Evolutionary conservation across 2,113 vertebrate genomes (phyloP).

Genomic region (Geococcyx californianus): DNA sequence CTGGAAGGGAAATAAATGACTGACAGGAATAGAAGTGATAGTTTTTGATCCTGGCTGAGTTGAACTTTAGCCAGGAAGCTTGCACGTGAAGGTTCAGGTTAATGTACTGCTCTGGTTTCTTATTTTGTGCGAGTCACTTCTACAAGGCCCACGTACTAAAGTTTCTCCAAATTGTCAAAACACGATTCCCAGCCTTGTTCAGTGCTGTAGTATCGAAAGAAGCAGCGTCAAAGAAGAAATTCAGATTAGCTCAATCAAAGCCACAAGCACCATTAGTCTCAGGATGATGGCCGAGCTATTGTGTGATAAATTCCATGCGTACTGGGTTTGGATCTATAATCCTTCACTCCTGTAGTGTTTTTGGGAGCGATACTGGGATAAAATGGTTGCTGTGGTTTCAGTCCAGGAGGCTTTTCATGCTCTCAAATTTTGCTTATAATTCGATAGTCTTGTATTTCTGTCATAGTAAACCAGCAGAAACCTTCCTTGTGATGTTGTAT

Average conservation of each 20-base stretch:
- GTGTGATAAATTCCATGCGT: not conserved
- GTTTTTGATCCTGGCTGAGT: not conserved
- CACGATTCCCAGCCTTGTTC: not conserved
- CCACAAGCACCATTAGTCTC: not conserved
- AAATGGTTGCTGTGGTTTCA: not conserved
- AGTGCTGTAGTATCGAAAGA: too few species aligned
- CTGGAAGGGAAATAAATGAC: not conserved
- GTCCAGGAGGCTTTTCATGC: not conserved
- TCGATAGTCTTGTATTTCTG: not conserved
- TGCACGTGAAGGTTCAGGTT: not conserved
- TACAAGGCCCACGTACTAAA: not conserved
- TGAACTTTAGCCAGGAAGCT: not conserved
- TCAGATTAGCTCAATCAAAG: not conserved
- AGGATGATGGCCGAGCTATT: not conserved
- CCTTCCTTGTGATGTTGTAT: not conserved
- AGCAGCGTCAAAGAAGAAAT: not conserved
- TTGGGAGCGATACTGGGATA: not conserved
- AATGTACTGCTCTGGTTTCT: not conserved
- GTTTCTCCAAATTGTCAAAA: not conserved
- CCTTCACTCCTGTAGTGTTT: not conserved
- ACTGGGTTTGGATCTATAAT: not conserved
- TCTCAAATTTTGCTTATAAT: not conserved
- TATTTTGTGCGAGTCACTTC: not conserved
- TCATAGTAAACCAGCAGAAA: fast-evolving
- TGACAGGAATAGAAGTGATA: not conserved